Conservation (phyloP, 2,888 invertebrate genomes). For the Anticlea derivata region DNA sequence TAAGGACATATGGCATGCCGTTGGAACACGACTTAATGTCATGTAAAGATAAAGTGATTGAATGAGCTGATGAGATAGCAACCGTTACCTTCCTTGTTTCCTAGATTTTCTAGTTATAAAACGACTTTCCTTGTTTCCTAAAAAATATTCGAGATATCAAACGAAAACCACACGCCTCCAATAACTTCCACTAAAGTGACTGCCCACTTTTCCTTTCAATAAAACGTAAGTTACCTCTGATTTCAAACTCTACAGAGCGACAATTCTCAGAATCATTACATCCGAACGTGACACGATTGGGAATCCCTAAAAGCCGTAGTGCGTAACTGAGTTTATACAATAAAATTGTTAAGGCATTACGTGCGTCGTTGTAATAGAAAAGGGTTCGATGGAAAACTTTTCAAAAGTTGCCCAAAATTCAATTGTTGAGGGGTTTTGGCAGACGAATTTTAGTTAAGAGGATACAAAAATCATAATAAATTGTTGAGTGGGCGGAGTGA, state of each 20-base stretch:
- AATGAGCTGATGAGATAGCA: too few relatives aligned
- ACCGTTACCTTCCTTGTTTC: too few relatives aligned
- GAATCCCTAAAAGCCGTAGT: slow-evolving; percentile 12
- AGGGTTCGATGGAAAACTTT: slow-evolving; percentile 29
- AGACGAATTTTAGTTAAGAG: too few relatives aligned
- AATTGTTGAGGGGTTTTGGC: slow-evolving; percentile 1
- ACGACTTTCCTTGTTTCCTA: too few relatives aligned
- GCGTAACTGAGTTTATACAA: slow-evolving; percentile 34
- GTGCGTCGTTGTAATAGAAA: slow-evolving; percentile 33
- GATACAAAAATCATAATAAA: too few relatives aligned
- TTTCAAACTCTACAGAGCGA: slow-evolving; percentile 21
- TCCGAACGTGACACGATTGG: slow-evolving; percentile 33
- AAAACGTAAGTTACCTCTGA: slow-evolving; percentile 29
- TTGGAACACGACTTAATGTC: too few relatives aligned
- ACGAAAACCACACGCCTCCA: not conserved
- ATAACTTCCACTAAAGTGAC: slow-evolving; percentile 20
- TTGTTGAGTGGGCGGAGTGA: too few relatives aligned
- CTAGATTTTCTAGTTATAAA: too few relatives aligned
- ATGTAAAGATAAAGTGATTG: too few relatives aligned
- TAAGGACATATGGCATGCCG: too few relatives aligned
- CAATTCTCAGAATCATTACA: slow-evolving; percentile 35
- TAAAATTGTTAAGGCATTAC: slow-evolving; percentile 29
- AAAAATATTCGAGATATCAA: not conserved
- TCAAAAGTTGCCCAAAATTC: slow-evolving; percentile 5
- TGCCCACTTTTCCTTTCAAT: slow-evolving; percentile 29